These are phyloP conservation scores for Hippocampus mohnikei DNA, from an alignment of 2,113 vertebrate species.

Conservation along the genomic window DNA sequence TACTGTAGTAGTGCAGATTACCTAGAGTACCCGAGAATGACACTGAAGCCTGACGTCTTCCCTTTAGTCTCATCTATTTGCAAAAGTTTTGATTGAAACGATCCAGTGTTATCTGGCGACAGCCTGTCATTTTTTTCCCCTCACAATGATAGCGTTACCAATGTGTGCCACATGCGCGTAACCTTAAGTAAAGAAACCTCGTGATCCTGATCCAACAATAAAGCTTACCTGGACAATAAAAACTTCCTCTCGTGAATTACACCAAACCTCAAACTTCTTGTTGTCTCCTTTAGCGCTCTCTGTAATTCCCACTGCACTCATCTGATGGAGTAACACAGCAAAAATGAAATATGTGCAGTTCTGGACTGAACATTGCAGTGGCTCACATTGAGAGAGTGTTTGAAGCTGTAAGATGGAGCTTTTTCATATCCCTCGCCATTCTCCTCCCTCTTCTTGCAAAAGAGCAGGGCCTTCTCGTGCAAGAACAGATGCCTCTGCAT, in stretches of 20 bases:
- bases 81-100: too few species aligned
- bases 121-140: too few species aligned
- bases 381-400: constrained; percentile 90
- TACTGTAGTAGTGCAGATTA: too few species aligned
- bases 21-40: too few species aligned
- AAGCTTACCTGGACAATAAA: constrained; percentile 89
- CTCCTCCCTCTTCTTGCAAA: constrained; percentile 95
- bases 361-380: not conserved
- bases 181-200: too few species aligned
- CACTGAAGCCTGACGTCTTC: too few species aligned
- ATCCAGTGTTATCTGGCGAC: too few species aligned
- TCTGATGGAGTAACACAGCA: constrained; percentile 66
- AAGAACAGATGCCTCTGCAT: constrained; percentile 98
- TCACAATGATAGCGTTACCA: too few species aligned
- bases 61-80: too few species aligned
- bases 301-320: constrained; percentile 93
- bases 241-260: constrained; percentile 93
- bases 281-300: constrained; percentile 93
- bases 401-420: constrained; percentile 97
- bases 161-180: too few species aligned
- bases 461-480: constrained; percentile 90
- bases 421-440: constrained; percentile 96
- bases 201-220: too few species aligned
- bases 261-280: constrained; percentile 99
- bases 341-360: not conserved